phyloP scores from a whole-genome alignment of 2,113 vertebrate genomes.

The Lepus europaeus region DNA sequence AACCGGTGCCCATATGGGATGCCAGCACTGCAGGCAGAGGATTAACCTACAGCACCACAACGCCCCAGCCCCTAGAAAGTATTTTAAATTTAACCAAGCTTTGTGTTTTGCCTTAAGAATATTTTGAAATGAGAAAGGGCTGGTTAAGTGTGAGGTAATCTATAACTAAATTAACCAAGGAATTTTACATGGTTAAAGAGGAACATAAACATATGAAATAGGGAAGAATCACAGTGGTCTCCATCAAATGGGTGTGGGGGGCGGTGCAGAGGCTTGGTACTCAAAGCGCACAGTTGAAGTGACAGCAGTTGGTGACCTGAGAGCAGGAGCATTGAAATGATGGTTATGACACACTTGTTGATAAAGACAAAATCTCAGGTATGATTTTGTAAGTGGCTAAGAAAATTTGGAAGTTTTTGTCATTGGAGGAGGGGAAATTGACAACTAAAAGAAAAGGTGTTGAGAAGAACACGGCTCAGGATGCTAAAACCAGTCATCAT shows the following conservation, averaged over 20 bases:
- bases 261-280: background rate
- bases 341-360: no score
- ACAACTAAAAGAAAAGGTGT: background rate
- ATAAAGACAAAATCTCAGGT: no score
- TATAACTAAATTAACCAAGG: background rate
- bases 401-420: background rate
- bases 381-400: background rate
- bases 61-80: no score
- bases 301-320: background rate
- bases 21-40: no score
- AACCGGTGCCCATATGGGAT: no score
- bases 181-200: background rate
- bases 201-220: background rate
- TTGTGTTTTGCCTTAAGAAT: constrained; percentile 26
- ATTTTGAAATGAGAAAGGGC: background rate
- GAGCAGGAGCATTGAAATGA: background rate
- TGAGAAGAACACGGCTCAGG: background rate
- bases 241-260: background rate
- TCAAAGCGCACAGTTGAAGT: background rate
- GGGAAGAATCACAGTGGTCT: background rate
- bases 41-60: no score
- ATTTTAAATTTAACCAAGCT: background rate
- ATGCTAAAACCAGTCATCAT: background rate
- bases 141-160: background rate
- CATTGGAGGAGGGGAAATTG: background rate